Percentiles rank a stretch among this genome's conserved stretches.
These are phyloP conservation scores for Sylvietta virens DNA, from an alignment of 2,113 vertebrate species.

Conservation along the genomic window DNA sequence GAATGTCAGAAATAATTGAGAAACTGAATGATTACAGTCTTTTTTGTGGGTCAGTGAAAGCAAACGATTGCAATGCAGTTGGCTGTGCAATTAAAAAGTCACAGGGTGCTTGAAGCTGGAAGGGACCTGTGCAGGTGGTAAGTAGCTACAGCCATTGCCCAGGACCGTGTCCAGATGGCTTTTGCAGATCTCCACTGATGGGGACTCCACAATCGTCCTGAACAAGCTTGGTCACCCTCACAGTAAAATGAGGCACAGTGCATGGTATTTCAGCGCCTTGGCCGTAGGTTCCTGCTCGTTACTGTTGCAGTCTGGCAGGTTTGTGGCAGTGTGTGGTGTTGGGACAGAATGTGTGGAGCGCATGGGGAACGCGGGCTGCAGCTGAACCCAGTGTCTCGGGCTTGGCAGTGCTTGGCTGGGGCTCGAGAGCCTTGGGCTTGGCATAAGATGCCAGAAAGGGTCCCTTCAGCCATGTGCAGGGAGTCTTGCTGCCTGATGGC, in stretches of 20 bases:
- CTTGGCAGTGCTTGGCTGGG: not conserved
- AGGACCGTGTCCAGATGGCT: not conserved
- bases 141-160: not conserved
- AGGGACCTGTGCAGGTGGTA: not conserved
- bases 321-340: fast-evolving
- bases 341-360: fast-evolving
- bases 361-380: fast-evolving
- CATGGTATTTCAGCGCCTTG: fast-evolving
- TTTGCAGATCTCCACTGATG: not conserved
- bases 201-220: not conserved
- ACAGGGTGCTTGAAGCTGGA: not conserved
- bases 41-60: not conserved
- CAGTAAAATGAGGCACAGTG: not conserved
- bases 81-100: not conserved
- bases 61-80: not conserved
- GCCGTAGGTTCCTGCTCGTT: not conserved
- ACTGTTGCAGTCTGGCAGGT: not conserved
- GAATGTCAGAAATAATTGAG: slow-evolving; percentile 6
- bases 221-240: not conserved
- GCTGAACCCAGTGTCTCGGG: fast-evolving
- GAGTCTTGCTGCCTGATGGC: not conserved
- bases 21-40: slow-evolving; percentile 4
- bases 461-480: fast-evolving
- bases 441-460: fast-evolving
- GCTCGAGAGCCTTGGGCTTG: not conserved